Evolutionary conservation across 2,888 invertebrate species (phyloP).

Genomic region (Trilocha varians): DNA sequence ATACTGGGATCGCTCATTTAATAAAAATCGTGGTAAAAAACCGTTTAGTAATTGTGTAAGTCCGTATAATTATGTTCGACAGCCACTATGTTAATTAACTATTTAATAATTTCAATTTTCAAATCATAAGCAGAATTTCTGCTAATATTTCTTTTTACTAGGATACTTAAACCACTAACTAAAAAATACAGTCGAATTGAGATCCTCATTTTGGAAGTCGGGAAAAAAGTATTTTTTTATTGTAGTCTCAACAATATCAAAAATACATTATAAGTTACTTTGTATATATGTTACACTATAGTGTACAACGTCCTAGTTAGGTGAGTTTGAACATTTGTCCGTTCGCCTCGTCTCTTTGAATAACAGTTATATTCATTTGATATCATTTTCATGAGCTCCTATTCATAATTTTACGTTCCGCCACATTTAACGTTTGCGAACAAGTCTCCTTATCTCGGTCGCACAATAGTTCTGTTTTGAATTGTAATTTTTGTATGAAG

Average conservation of each 20-base stretch:
- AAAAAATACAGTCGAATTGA: background rate
- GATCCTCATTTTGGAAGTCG: too few relatives aligned
- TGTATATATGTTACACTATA: background rate
- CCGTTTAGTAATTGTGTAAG: too few relatives aligned
- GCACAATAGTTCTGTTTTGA: conserved; percentile 9
- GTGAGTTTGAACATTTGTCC: conserved; percentile 9
- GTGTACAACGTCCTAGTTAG: conserved; percentile 7
- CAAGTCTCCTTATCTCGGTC: conserved; percentile 10
- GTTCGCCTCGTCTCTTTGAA: background rate
- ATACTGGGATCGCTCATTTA: too few relatives aligned
- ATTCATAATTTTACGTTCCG: conserved; percentile 15
- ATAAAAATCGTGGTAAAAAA: too few relatives aligned
- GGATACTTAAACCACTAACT: background rate
- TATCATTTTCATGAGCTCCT: conserved; percentile 13
- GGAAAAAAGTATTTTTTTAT: too few relatives aligned
- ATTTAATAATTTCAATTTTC: too few relatives aligned
- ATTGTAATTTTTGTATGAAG: conserved; percentile 4
- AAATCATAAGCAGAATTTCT: too few relatives aligned
- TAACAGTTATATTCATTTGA: conserved; percentile 12
- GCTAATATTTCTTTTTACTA: too few relatives aligned
- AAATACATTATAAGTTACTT: background rate
- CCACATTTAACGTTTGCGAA: conserved; percentile 9
- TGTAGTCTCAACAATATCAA: background rate
- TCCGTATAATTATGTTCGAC: too few relatives aligned
- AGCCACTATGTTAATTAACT: too few relatives aligned